Evolutionary conservation across 2,113 vertebrate species (phyloP).

Genomic region (Ptilorrhoa leucosticta): DNA sequence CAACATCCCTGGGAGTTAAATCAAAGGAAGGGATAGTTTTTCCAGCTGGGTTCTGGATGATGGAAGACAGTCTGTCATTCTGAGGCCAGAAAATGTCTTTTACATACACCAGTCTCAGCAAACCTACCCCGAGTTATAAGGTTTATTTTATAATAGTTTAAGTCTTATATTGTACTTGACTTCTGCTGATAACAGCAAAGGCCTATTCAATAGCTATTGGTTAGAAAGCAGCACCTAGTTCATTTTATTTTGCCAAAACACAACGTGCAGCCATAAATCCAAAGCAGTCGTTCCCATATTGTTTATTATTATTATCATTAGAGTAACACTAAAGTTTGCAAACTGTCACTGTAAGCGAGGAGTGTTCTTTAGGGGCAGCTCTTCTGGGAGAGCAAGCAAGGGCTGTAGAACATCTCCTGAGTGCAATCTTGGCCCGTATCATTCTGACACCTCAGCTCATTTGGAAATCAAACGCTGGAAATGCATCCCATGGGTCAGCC

Average conservation of each 20-base stretch:
- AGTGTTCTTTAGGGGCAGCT: neutral
- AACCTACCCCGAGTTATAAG: neutral
- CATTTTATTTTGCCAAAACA: neutral
- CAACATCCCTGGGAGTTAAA: neutral
- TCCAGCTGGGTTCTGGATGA: neutral
- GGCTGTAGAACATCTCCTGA: neutral
- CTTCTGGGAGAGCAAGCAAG: neutral
- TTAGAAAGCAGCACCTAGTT: neutral
- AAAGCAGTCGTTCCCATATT: neutral
- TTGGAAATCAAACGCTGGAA: neutral
- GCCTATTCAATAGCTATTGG: neutral
- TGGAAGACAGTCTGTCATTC: neutral
- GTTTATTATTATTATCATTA: neutral
- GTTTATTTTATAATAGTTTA: neutral
- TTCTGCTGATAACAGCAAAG: neutral
- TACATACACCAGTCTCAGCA: neutral
- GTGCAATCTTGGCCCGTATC: rapidly evolving
- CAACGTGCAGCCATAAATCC: neutral
- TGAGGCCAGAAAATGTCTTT: neutral
- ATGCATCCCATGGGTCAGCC: neutral
- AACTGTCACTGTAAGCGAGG: neutral
- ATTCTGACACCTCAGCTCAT: neutral
- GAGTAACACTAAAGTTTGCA: neutral
- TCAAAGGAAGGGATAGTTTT: neutral
- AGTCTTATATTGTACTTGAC: neutral